Base-by-base conservation (phyloP, 2,797 vertebrate species). In the Takifugu ocellatus region DNA sequence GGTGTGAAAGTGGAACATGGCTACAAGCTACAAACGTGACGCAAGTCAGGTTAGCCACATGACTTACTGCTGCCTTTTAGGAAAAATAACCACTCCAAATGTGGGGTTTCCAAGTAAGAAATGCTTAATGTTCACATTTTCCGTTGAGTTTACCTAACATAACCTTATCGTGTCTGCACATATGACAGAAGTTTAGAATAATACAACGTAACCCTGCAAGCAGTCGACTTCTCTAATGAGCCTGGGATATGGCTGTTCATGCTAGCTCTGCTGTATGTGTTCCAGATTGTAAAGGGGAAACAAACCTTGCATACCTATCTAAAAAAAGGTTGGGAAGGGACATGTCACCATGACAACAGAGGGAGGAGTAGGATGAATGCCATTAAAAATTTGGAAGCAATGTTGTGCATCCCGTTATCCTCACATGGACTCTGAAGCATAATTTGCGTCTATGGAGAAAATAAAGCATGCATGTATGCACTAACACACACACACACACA, bases 291-390 rank as follows among this genome's bases (percentile, higher is more conserved):
- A 72, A 82, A 76, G 73, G 73, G 83, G 78, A 66, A 81, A 78
- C 70, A 81, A 81, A 79, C 68, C 79, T 75, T 71, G 78, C 81
- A 75, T 84, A 85, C 83, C 84, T 84, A 67, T 73, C 81, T 85
- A 87, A 83, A 87, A 83, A 84, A 86, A 86, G 85, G 82, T 82
- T 84, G 80, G 79, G 69, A 87, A 85, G 79, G 80, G 82, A 85
- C 86, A 84, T 75, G 82, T 88, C 83, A 86, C 86, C 86, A 90
- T 88, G 86, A 88, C 88, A 89, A 88, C 87, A 80, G 84, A 78
- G 72, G 79, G 79, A 86, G 80, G 78, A 83, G 84, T 74, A 87
- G 77, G 76, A 82, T 54, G 62, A 77, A 78, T 53, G 69, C 74
- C 75, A 76, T 83, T 83, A 71, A 81, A 79, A 84, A 79, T 57